Percentiles rank a stretch among this genome's conserved stretches.
These are phyloP conservation scores for Oscheius myriophilus DNA, from an alignment of 2,888 invertebrate species.

Conservation along the genomic window DNA sequence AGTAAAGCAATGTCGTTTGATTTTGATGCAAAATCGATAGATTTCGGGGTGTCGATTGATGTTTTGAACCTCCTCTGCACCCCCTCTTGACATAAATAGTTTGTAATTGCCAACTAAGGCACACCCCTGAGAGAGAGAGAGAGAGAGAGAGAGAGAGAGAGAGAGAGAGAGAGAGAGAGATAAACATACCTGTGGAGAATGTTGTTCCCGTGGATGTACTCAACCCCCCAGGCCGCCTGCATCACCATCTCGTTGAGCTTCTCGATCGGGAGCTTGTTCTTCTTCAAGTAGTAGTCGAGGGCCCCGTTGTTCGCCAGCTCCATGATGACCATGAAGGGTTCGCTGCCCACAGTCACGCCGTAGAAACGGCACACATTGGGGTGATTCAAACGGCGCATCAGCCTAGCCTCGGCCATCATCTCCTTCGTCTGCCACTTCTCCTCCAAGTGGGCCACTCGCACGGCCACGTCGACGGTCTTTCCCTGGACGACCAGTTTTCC, in stretches of 20 bases:
- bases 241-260: conserved; percentile 6
- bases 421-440: conserved; percentile 60
- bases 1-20: no score
- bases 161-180: no score
- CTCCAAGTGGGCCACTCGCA: conserved; percentile 50
- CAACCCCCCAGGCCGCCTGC: conserved; percentile 53
- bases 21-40: no score
- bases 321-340: conserved; percentile 61
- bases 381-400: conserved; percentile 57
- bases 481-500: conserved; percentile 1
- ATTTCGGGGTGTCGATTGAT: no score
- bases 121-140: no score
- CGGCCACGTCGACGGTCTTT: conserved; percentile 10
- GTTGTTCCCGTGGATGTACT: conserved; percentile 49
- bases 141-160: no score
- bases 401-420: conserved; percentile 57
- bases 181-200: conserved; percentile 19
- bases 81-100: no score
- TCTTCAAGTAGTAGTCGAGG: conserved; percentile 55
- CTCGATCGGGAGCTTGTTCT: conserved; percentile 15
- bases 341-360: conserved; percentile 54
- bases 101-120: no score
- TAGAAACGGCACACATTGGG: conserved; percentile 47
- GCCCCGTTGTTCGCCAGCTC: conserved; percentile 54
- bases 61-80: no score